phyloP scores from a whole-genome alignment of 1,140 invertebrate species.

The Myzus persicae region DNA sequence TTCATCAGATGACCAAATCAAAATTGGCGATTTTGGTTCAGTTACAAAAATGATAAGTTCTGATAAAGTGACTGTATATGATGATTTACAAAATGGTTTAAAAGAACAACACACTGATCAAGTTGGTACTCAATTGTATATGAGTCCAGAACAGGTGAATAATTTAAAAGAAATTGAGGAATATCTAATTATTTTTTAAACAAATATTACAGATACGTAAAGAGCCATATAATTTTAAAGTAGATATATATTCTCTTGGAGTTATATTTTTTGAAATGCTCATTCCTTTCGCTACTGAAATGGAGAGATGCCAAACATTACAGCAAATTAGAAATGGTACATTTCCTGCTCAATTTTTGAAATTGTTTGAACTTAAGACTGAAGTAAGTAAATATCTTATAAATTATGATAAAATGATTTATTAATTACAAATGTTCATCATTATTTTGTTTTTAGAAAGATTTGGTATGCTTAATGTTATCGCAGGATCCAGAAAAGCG shows the following conservation, averaged over 20 bases:
- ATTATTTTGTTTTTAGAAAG: slow-evolving; percentile 69
- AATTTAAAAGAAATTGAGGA: background rate
- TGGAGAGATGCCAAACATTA: too few relatives aligned
- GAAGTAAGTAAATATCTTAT: slow-evolving; percentile 68
- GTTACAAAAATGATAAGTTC: slow-evolving; percentile 77
- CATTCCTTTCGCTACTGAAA: too few relatives aligned
- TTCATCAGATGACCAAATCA: slow-evolving; percentile 85
- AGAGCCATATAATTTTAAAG: slow-evolving; percentile 87
- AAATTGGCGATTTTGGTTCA: slow-evolving; percentile 96
- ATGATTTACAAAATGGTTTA: slow-evolving; percentile 60
- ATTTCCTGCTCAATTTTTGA: too few relatives aligned
- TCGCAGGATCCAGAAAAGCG: slow-evolving; percentile 75
- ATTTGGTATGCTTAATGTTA: slow-evolving; percentile 75
- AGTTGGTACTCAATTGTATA: slow-evolving; percentile 94
- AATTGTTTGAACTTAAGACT: slow-evolving; percentile 63
- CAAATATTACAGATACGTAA: slow-evolving; percentile 69
- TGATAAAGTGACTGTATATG: slow-evolving; percentile 59
- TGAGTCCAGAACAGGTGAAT: slow-evolving; percentile 92
- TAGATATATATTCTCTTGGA: slow-evolving; percentile 76
- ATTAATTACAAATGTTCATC: slow-evolving; percentile 29
- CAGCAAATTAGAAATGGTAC: too few relatives aligned
- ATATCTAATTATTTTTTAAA: background rate
- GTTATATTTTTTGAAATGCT: too few relatives aligned
- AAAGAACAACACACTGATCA: slow-evolving; percentile 68
- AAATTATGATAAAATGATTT: slow-evolving; percentile 22